These are phyloP conservation scores for Tenualosa thibaudeaui DNA, from an alignment of 2,797 vertebrate genomes.

Conservation along the genomic window DNA sequence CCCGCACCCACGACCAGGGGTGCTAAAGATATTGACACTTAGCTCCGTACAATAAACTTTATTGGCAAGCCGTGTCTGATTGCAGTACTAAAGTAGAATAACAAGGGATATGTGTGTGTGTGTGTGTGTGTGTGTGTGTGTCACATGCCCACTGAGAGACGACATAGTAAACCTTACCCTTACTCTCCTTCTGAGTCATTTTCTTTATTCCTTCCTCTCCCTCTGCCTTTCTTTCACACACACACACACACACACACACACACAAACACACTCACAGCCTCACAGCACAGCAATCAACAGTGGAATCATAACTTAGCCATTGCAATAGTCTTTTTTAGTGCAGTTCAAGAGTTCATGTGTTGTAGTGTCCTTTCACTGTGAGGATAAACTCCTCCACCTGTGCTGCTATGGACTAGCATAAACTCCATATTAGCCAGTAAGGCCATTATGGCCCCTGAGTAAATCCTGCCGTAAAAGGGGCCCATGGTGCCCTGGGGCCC, in stretches of 20 bases:
- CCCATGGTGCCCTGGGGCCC: not conserved
- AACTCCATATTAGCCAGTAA: not conserved
- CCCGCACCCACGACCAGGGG: conserved; percentile 89
- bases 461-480: not conserved
- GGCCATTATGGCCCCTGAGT: not conserved
- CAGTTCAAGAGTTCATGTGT: not conserved
- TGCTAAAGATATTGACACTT: conserved; percentile 98
- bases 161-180: conserved; percentile 8
- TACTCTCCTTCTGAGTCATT: not conserved
- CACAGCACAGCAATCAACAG: not conserved
- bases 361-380: not conserved
- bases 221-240: not conserved
- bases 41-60: conserved; percentile 99
- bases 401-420: not conserved
- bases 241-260: not conserved
- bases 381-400: not conserved
- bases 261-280: not conserved
- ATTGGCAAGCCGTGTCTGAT: conserved; percentile 99
- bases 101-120: conserved; percentile 89
- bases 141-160: not conserved
- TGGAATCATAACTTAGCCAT: not conserved
- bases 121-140: conserved; percentile 44
- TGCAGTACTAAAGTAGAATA: conserved; percentile 93
- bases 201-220: not conserved
- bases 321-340: not conserved